Base-by-base conservation (phyloP, 1,140 invertebrate genomes). In the Drosophila hydei region DNA sequence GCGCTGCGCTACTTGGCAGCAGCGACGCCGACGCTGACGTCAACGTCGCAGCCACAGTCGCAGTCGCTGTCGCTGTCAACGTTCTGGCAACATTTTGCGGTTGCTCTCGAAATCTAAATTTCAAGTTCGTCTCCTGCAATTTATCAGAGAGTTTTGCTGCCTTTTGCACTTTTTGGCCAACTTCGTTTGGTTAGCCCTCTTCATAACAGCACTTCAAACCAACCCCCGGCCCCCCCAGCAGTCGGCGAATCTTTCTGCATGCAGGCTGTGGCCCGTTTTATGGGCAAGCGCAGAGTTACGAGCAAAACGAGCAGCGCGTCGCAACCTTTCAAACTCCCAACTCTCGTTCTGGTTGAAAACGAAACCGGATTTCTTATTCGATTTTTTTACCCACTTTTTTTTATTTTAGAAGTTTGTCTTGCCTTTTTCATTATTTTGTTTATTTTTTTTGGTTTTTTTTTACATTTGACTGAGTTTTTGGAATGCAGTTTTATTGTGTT, bases 31-130 rank as follows among this genome's bases (percentile, higher is more conserved):
- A 21, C 23, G 27, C 42, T 33, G 72, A 9, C 51, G 12, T 6
- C 45, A 6, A 9, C 58, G 2, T 1, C 48, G 33, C 25, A 4
- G 25, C 21, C 25, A 11, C 7, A 18, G 45, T 4, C 19, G 36
- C 38, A 27, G 70, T 11, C 21, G 18, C 4, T 47, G 51, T 30
- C 23, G 52, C 45, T 48, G 23, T 23, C 67, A 30, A 42, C 61
- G 43, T 60, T 72, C 58, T 51, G 40, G 33, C 47, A 42, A 40
- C 65, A 62, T 54, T 75, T 64, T 74, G 72, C 51, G 62, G 62
- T 56, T 75, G 77, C 77, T 87, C 83, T 81, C 77, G 48, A 87
- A 81, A 87, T 87, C 81, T 87, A 87, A 87, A 87, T 87, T 87
- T 87, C 83, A 87, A 87, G 83, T 87, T 87, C 83, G 81, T 81